phyloP scores from a whole-genome alignment of 2,888 invertebrate species.

The Nomada lathburiana region DNA sequence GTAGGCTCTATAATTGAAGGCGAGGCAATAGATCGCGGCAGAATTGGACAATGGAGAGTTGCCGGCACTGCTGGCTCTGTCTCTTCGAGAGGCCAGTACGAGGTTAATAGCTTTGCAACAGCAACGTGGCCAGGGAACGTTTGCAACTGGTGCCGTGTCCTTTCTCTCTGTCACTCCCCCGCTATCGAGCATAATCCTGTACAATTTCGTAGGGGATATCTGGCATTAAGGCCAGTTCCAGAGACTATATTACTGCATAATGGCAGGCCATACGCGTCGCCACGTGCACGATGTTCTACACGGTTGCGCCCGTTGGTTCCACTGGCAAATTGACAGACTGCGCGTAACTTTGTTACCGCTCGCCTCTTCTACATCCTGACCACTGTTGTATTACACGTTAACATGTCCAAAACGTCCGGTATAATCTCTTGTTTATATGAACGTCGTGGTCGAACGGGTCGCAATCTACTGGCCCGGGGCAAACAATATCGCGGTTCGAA shows the following conservation, averaged over 20 bases:
- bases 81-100: slow-evolving; percentile 56
- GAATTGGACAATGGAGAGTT: slow-evolving; percentile 63
- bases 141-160: slow-evolving; percentile 55
- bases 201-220: slow-evolving; percentile 78
- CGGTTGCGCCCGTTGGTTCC: slow-evolving; percentile 19
- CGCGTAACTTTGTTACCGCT: slow-evolving; percentile 54
- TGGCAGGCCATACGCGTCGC: slow-evolving; percentile 56
- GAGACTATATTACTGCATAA: slow-evolving; percentile 70
- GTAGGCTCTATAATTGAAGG: slow-evolving; percentile 49
- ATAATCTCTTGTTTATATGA: slow-evolving; percentile 10
- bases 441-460: neutral
- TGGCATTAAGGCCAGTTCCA: slow-evolving; percentile 74
- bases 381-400: slow-evolving; percentile 30
- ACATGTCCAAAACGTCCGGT: slow-evolving; percentile 40
- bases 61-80: slow-evolving; percentile 54
- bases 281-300: slow-evolving; percentile 47
- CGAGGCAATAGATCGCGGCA: slow-evolving; percentile 48
- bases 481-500: neutral
- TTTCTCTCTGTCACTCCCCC: slow-evolving; percentile 18
- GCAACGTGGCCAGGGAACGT: slow-evolving; percentile 41
- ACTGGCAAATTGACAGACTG: slow-evolving; percentile 61
- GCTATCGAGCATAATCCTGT: slow-evolving; percentile 63
- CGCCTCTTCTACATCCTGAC: slow-evolving; percentile 1
- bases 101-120: slow-evolving; percentile 57
- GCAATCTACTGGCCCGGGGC: neutral